Conservation (phyloP, 2,888 invertebrate genomes). For the Ecliptopera silaceata region DNA sequence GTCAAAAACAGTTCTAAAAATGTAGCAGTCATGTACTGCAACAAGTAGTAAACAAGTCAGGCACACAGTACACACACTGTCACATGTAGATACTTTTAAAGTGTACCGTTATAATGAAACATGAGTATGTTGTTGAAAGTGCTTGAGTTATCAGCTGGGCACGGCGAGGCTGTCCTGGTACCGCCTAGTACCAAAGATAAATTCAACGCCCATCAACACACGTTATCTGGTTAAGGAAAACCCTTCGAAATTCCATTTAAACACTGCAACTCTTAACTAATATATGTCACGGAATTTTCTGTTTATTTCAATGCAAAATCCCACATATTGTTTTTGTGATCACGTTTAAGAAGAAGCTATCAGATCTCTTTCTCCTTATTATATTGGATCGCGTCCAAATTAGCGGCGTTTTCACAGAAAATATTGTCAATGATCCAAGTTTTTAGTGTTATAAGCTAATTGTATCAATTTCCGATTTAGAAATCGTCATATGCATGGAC, state of each 20-base stretch:
- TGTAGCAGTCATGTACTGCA: too few relatives aligned
- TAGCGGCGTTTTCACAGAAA: constrained; percentile 24
- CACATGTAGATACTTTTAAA: background rate
- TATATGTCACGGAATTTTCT: too few relatives aligned
- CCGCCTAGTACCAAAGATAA: constrained; percentile 65
- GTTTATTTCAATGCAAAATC: too few relatives aligned
- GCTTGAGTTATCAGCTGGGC: constrained; percentile 62
- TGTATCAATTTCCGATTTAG: constrained; percentile 4
- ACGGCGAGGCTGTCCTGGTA: constrained; percentile 68
- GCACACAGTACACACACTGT: background rate
- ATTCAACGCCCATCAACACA: constrained; percentile 58
- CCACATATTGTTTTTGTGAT: constrained; percentile 6
- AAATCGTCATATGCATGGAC: background rate
- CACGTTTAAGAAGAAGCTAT: constrained; percentile 14
- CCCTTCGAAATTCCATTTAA: constrained; percentile 5
- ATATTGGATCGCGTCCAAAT: constrained; percentile 34
- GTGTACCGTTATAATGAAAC: constrained; percentile 30
- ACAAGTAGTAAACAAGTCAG: too few relatives aligned
- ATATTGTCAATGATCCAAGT: constrained; percentile 34
- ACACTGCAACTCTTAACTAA: background rate
- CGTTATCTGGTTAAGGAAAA: constrained; percentile 27
- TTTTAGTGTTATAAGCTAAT: constrained; percentile 1
- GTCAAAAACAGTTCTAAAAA: too few relatives aligned
- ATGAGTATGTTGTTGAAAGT: constrained; percentile 53
- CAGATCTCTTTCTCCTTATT: constrained; percentile 25